Evolutionary conservation across 1,140 invertebrate genomes (phyloP).

Genomic region (Littorina saxatilis): DNA sequence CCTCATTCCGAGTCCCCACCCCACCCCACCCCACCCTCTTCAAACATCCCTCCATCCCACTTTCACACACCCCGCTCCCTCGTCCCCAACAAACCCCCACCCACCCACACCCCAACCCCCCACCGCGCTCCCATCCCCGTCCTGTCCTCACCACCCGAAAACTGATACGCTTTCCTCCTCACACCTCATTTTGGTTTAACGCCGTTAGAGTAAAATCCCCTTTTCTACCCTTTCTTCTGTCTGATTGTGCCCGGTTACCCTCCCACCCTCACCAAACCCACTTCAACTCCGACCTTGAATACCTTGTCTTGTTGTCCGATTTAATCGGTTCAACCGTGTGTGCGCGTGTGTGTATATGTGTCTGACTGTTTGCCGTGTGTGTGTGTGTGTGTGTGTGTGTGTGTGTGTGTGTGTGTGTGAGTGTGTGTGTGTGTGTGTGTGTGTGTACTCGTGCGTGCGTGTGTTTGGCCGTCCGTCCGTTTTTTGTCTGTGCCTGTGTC

Average conservation of each 20-base stretch:
- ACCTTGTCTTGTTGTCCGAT: too few species aligned
- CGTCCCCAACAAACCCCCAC: not conserved
- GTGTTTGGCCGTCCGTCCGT: not conserved
- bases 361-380: not conserved
- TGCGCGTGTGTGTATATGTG: not conserved
- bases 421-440: not conserved
- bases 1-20: too few species aligned
- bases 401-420: not conserved
- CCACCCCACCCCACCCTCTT: too few species aligned
- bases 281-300: too few species aligned
- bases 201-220: too few species aligned
- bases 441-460: not conserved
- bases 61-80: not conserved
- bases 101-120: not conserved
- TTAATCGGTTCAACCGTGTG: not conserved
- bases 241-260: too few species aligned
- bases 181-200: too few species aligned
- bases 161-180: too few species aligned
- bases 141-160: too few species aligned
- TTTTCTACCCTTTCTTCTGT: too few species aligned
- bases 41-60: not conserved
- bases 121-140: not conserved
- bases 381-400: not conserved
- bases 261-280: too few species aligned
- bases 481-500: not conserved